phyloP scores from a whole-genome alignment of 2,797 vertebrate species.

The Avahi laniger region DNA sequence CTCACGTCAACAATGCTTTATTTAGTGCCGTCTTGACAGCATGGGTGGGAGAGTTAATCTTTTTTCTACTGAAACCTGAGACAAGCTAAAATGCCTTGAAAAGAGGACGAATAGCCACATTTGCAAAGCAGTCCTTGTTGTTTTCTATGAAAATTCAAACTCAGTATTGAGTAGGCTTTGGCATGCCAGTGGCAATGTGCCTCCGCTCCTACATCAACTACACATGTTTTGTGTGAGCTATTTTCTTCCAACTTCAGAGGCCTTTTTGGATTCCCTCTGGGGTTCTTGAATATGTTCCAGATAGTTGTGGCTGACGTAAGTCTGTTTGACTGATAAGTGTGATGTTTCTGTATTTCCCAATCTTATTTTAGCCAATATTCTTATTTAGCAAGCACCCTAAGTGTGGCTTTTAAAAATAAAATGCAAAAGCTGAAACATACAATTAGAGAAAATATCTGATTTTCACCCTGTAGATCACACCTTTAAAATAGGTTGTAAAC shows the following conservation, averaged over 20 bases:
- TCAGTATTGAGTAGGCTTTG: slow-evolving; percentile 28
- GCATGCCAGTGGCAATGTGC: not conserved
- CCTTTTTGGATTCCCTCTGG: slow-evolving; percentile 53
- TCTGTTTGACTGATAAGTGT: not conserved
- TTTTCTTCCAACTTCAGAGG: slow-evolving; percentile 39
- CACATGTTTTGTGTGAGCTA: slow-evolving; percentile 6
- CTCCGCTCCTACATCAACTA: not conserved
- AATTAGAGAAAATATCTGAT: slow-evolving; percentile 7
- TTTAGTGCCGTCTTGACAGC: slow-evolving; percentile 20
- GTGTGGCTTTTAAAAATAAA: slow-evolving; percentile 49
- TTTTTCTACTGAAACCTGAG: slow-evolving; percentile 24
- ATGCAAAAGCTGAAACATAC: slow-evolving; percentile 39
- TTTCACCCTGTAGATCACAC: slow-evolving; percentile 1
- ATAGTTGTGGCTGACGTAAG: slow-evolving; percentile 42
- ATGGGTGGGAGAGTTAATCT: not conserved
- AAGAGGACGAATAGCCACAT: not conserved
- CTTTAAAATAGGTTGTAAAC: slow-evolving; percentile 24
- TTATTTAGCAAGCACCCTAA: slow-evolving; percentile 40
- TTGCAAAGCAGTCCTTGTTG: not conserved
- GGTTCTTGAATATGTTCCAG: slow-evolving; percentile 43
- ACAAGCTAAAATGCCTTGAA: slow-evolving; percentile 48
- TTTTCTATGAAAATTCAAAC: slow-evolving; percentile 51
- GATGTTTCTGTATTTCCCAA: slow-evolving; percentile 44
- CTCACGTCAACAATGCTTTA: slow-evolving; percentile 23
- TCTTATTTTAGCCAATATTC: slow-evolving; percentile 52